Conservation (phyloP, 2,888 invertebrate genomes). For the Pammene aurita region DNA sequence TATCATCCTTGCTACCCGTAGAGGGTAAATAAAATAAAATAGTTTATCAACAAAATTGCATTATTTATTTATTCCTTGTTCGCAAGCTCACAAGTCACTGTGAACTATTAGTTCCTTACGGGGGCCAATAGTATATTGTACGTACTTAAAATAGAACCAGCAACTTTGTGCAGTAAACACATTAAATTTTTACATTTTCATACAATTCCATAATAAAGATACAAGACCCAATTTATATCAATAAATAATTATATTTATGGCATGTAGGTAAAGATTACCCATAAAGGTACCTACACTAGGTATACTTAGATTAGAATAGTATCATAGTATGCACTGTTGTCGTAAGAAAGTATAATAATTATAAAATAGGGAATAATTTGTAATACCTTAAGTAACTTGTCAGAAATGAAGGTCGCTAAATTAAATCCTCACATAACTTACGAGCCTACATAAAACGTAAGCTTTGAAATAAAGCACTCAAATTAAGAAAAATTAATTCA, state of each 20-base stretch:
- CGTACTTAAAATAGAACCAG: slow-evolving; percentile 23
- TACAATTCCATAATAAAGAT: slow-evolving; percentile 27
- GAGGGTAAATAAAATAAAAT: slow-evolving; percentile 46
- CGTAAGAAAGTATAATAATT: slow-evolving; percentile 46
- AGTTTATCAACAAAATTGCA: slow-evolving; percentile 59
- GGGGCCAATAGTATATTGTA: slow-evolving; percentile 16
- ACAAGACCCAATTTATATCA: slow-evolving; percentile 25
- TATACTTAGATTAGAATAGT: slow-evolving; percentile 41
- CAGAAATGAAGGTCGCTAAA: slow-evolving; percentile 50
- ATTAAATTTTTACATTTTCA: slow-evolving; percentile 7
- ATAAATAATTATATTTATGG: slow-evolving; percentile 39
- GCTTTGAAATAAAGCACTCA: slow-evolving; percentile 47
- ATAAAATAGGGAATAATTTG: slow-evolving; percentile 44
- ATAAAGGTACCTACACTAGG: slow-evolving; percentile 22
- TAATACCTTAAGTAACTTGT: slow-evolving; percentile 38
- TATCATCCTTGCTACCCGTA: too few species aligned
- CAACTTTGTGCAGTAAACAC: slow-evolving; percentile 11
- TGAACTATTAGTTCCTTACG: slow-evolving; percentile 26
- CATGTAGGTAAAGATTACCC: slow-evolving; percentile 34
- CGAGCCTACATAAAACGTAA: slow-evolving; percentile 81
- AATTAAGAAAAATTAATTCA: slow-evolving; percentile 31
- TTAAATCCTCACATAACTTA: slow-evolving; percentile 70
- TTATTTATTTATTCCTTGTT: slow-evolving; percentile 72
- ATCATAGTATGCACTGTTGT: slow-evolving; percentile 47
- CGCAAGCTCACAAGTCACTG: slow-evolving; percentile 18